A percentile compares a stretch with the other conserved stretches of the same genome.
Conservation (phyloP, 2,113 vertebrate genomes). For the Corydoras maculifer region DNA sequence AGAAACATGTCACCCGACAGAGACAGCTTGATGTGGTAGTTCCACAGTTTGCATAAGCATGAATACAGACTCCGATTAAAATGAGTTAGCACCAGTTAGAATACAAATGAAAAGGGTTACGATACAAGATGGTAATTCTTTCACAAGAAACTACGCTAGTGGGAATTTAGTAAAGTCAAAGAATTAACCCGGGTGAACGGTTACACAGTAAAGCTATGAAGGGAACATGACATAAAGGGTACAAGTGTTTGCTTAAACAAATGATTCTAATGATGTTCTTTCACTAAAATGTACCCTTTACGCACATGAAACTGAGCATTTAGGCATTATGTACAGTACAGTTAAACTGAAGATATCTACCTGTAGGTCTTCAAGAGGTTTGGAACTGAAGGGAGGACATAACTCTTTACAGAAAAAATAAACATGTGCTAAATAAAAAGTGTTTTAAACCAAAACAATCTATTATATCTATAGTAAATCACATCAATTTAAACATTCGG, state of each 20-base stretch:
- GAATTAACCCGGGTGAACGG: constrained; percentile 44
- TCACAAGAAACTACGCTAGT: constrained; percentile 40
- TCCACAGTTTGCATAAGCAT: constrained; percentile 41
- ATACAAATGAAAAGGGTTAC: constrained; percentile 30
- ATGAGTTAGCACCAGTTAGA: constrained; percentile 55
- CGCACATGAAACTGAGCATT: constrained; percentile 42
- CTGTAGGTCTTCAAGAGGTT: constrained; percentile 65
- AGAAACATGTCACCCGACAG: constrained; percentile 3
- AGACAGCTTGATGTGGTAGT: neutral
- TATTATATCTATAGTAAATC: too few species aligned
- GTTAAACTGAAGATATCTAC: constrained; percentile 57
- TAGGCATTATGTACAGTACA: constrained; percentile 26
- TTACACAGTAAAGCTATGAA: constrained; percentile 58
- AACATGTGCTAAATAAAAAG: constrained; percentile 27
- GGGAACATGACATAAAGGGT: constrained; percentile 52
- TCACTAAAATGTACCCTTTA: constrained; percentile 56
- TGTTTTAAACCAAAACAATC: constrained; percentile 13
- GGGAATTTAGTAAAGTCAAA: constrained; percentile 59
- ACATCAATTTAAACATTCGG: too few species aligned
- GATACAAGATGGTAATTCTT: constrained; percentile 14
- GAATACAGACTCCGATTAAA: constrained; percentile 53
- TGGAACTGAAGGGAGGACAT: constrained; percentile 52
- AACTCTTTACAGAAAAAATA: constrained; percentile 46
- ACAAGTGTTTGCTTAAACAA: neutral
- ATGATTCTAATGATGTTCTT: neutral